Conservation (phyloP, 1,140 invertebrate genomes). For the Arion vulgaris region DNA sequence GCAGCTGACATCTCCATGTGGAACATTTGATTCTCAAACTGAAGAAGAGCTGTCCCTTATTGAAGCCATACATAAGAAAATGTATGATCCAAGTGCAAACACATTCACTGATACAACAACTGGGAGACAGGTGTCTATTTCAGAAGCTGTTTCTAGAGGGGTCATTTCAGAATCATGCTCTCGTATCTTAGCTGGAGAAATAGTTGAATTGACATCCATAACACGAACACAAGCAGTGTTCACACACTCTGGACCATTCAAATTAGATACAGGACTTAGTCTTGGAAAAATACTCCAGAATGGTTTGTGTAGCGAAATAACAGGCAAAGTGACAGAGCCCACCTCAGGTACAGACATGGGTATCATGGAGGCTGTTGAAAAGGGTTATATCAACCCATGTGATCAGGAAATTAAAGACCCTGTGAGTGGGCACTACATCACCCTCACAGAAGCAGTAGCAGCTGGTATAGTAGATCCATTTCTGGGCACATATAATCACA, state of each 20-base stretch:
- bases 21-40: constrained; percentile 59
- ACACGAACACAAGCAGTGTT: constrained; percentile 66
- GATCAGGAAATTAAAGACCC: constrained; percentile 64
- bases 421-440: constrained; percentile 55
- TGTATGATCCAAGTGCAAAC: constrained; percentile 83
- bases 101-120: constrained; percentile 85
- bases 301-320: constrained; percentile 72
- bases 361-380: constrained; percentile 81
- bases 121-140: constrained; percentile 75
- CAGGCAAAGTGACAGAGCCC: constrained; percentile 80
- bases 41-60: constrained; percentile 55
- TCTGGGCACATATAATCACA: constrained; percentile 81
- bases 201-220: constrained; percentile 60
- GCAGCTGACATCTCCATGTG: constrained; percentile 63
- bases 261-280: constrained; percentile 73
- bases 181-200: constrained; percentile 53
- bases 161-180: constrained; percentile 65
- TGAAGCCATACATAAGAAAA: constrained; percentile 73
- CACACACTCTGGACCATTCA: constrained; percentile 76
- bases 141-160: constrained; percentile 70
- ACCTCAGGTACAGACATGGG: constrained; percentile 82
- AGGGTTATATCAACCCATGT: constrained; percentile 82
- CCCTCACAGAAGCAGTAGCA: constrained; percentile 63
- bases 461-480: constrained; percentile 64
- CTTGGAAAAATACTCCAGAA: constrained; percentile 84